A percentile compares a stretch with the other conserved stretches of the same genome.
Evolutionary conservation across 2,797 vertebrate species (phyloP).

Genomic region (Onychomys torridus): DNA sequence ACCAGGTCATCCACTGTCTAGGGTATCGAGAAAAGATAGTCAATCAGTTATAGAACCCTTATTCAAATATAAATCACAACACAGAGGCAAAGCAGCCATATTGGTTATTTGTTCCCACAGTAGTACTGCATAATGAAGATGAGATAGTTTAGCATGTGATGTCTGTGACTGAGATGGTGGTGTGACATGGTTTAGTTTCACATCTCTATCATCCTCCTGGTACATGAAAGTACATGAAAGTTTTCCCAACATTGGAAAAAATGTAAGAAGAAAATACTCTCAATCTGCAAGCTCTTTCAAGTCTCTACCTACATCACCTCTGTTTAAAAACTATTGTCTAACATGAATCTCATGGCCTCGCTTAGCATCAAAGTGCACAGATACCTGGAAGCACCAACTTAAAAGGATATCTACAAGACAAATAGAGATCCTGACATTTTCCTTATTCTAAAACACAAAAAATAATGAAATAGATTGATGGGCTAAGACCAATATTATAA

Average conservation of each 20-base stretch:
- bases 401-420: not conserved
- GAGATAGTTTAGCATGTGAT: not conserved
- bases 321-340: not conserved
- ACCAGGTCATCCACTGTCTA: not conserved
- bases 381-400: not conserved
- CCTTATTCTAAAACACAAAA: not conserved
- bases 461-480: not conserved
- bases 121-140: not conserved
- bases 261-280: not conserved
- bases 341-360: not conserved
- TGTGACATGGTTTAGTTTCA: not conserved
- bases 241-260: not conserved
- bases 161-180: not conserved
- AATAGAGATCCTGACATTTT: not conserved
- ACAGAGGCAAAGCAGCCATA: not conserved
- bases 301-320: not conserved
- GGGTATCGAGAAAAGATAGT: not conserved
- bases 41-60: not conserved
- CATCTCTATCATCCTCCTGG: not conserved
- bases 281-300: not conserved
- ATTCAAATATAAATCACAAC: not conserved
- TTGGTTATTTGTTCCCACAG: not conserved
- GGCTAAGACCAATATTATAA: not conserved
- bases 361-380: not conserved
- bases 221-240: not conserved